Evolutionary conservation across 2,888 invertebrate species (phyloP).

Genomic region (Phlogophora meticulosa): DNA sequence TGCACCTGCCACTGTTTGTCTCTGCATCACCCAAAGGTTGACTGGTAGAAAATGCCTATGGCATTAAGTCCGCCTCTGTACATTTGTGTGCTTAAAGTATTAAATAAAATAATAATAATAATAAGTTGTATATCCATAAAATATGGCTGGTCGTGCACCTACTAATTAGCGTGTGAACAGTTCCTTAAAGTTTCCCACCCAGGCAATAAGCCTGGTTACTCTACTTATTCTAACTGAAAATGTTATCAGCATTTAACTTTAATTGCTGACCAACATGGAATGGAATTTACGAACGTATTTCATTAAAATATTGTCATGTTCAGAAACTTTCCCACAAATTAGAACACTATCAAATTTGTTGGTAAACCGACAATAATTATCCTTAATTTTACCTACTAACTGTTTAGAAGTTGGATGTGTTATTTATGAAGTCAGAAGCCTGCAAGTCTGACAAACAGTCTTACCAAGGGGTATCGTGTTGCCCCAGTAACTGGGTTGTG

Average conservation of each 20-base stretch:
- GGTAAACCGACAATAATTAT: conserved; percentile 20
- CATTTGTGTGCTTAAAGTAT: too few relatives aligned
- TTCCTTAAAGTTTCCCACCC: conserved; percentile 38
- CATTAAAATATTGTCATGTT: conserved; percentile 45
- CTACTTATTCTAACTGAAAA: conserved; percentile 31
- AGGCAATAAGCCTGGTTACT: conserved; percentile 21
- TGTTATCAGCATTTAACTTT: conserved; percentile 39
- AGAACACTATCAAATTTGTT: conserved; percentile 40
- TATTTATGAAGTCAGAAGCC: neutral
- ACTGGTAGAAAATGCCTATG: too few relatives aligned
- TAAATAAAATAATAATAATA: too few relatives aligned
- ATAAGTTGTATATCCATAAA: too few relatives aligned
- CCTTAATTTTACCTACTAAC: neutral
- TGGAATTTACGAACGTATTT: conserved; percentile 47
- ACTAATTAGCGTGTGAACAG: conserved; percentile 45
- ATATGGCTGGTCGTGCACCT: conserved; percentile 42
- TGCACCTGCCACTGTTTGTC: too few relatives aligned
- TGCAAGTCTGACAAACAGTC: too few relatives aligned
- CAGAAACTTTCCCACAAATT: conserved; percentile 35
- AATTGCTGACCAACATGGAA: conserved; percentile 50
- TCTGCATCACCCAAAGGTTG: too few relatives aligned
- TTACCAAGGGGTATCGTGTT: too few relatives aligned
- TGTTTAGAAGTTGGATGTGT: conserved; percentile 3
- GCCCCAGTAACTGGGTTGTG: too few relatives aligned
- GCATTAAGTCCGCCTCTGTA: too few relatives aligned